These are phyloP conservation scores for Embiotoca jacksoni DNA, from an alignment of 2,113 vertebrate species.

Conservation along the genomic window DNA sequence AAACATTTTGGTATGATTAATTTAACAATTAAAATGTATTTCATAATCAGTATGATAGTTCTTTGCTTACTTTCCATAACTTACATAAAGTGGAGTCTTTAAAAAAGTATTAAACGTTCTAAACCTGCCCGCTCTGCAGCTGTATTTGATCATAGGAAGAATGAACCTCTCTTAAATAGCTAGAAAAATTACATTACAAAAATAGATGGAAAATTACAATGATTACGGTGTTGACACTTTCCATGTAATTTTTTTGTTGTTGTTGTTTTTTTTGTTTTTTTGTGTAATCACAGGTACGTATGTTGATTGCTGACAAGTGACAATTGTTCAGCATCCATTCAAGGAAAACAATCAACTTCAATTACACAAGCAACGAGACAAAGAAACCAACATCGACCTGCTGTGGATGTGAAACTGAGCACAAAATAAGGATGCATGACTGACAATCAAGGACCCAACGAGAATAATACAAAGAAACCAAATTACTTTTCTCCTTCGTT, in stretches of 20 bases:
- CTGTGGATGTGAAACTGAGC: neutral
- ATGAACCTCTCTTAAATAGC: too few relatives aligned
- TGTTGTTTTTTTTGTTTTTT: neutral
- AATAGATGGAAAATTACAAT: too few relatives aligned
- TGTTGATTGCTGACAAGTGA: neutral
- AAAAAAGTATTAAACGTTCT: constrained; percentile 2
- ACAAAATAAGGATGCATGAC: neutral
- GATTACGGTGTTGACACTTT: neutral
- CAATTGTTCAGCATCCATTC: neutral
- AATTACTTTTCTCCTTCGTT: neutral
- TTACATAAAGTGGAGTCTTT: neutral
- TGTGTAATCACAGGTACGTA: neutral
- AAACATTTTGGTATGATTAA: too few relatives aligned
- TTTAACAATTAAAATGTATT: neutral
- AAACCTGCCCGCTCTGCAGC: neutral
- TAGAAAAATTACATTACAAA: neutral
- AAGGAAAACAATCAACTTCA: neutral
- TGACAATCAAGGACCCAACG: neutral
- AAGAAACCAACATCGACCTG: neutral
- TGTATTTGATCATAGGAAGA: neutral
- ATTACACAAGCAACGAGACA: neutral
- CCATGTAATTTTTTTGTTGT: constrained; percentile 1
- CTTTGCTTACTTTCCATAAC: too few relatives aligned
- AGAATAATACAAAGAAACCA: neutral
- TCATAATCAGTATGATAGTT: neutral